These are phyloP conservation scores for Mesorhabditis spiculigera DNA, from an alignment of 2,888 invertebrate genomes.

Conservation along the genomic window DNA sequence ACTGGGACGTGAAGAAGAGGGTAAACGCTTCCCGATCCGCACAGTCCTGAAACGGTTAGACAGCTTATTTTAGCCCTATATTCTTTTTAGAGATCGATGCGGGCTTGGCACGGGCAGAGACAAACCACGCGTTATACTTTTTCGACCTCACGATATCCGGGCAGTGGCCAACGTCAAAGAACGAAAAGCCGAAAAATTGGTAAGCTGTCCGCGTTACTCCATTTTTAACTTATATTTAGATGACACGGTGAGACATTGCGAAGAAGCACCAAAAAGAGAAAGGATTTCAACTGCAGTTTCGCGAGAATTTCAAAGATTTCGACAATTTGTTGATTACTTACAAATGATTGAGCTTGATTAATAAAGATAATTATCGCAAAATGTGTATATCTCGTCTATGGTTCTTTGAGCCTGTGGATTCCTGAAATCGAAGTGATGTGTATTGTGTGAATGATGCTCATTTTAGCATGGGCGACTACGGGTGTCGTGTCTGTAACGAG, in stretches of 20 bases:
- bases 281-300: background rate
- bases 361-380: too few relatives aligned
- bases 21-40: slow-evolving; percentile 64
- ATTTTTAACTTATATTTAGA: background rate
- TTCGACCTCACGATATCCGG: slow-evolving; percentile 65
- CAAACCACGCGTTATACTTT: slow-evolving; percentile 68
- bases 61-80: background rate
- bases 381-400: too few relatives aligned
- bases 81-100: slow-evolving; percentile 65
- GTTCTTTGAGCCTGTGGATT: too few relatives aligned
- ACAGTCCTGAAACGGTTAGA: slow-evolving; percentile 69
- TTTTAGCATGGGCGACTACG: slow-evolving; percentile 24
- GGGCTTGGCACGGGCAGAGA: slow-evolving; percentile 68
- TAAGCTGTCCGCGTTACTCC: background rate
- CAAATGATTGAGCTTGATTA: background rate
- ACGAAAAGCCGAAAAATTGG: background rate
- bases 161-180: slow-evolving; percentile 62
- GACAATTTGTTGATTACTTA: background rate
- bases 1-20: background rate
- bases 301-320: background rate
- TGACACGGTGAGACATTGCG: too few relatives aligned
- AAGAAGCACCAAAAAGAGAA: background rate
- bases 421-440: too few relatives aligned
- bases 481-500: slow-evolving; percentile 31
- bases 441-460: too few relatives aligned